These are phyloP conservation scores for Sisor rabdophorus DNA, from an alignment of 2,113 vertebrate genomes.

Conservation along the genomic window DNA sequence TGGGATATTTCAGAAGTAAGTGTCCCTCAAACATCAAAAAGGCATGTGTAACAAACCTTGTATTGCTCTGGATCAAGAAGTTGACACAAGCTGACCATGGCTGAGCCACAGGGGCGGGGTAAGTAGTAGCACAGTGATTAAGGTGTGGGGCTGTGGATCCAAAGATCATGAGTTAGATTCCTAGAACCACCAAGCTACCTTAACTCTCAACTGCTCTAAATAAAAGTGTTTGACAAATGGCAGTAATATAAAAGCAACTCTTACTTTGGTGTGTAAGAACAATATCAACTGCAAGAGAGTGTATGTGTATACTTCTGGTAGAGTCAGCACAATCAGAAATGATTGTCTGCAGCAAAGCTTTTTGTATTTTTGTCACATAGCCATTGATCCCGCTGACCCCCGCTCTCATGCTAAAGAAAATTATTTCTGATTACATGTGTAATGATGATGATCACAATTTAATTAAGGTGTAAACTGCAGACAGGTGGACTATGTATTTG, in stretches of 20 bases:
- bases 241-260: neutral
- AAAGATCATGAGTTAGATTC: too few relatives aligned
- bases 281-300: slow-evolving; percentile 5
- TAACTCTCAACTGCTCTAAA: too few relatives aligned
- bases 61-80: neutral
- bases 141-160: too few relatives aligned
- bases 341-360: slow-evolving; percentile 32
- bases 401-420: slow-evolving; percentile 18
- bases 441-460: slow-evolving; percentile 16
- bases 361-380: slow-evolving; percentile 44
- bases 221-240: too few relatives aligned
- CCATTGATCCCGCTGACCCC: slow-evolving; percentile 41
- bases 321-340: slow-evolving; percentile 44
- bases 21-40: slow-evolving; percentile 2
- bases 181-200: too few relatives aligned
- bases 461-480: neutral
- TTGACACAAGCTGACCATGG: slow-evolving; percentile 2
- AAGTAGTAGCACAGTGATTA: too few relatives aligned
- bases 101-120: neutral
- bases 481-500: slow-evolving; percentile 6
- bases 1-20: neutral
- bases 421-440: slow-evolving; percentile 32
- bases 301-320: slow-evolving; percentile 24
- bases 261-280: neutral
- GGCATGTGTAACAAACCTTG: neutral